phyloP scores from a whole-genome alignment of 2,113 vertebrate genomes.

The Petaurus breviceps region DNA sequence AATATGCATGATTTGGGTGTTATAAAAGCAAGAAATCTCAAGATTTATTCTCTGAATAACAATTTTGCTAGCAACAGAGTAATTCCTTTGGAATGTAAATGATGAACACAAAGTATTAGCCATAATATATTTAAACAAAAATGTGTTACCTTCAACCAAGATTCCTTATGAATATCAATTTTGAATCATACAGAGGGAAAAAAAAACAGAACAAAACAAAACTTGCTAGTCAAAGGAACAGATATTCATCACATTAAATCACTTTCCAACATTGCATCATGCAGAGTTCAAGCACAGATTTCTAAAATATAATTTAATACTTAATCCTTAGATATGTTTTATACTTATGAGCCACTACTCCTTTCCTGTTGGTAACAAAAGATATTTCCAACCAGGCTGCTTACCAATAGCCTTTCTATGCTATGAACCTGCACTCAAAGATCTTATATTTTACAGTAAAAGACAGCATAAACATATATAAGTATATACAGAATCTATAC shows the following conservation, averaged over 20 bases:
- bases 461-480: neutral
- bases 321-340: conserved; percentile 26
- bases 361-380: neutral
- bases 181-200: neutral
- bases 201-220: neutral
- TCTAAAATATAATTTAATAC: neutral
- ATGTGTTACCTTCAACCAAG: conserved; percentile 17
- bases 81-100: conserved; percentile 62
- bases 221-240: neutral
- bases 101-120: conserved; percentile 51
- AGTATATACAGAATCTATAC: neutral
- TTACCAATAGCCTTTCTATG: neutral
- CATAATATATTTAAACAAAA: conserved; percentile 65
- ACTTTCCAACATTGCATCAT: neutral
- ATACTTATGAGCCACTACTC: conserved; percentile 15
- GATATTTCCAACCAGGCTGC: neutral
- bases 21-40: conserved; percentile 35
- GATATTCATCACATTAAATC: conserved; percentile 24
- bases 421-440: neutral
- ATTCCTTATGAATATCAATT: conserved; percentile 23
- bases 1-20: conserved; percentile 58
- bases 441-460: neutral
- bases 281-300: neutral
- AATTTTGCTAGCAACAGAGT: conserved; percentile 45
- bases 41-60: conserved; percentile 58